These are phyloP conservation scores for Aphrophora alni DNA, from an alignment of 2,888 invertebrate genomes.

Conservation along the genomic window DNA sequence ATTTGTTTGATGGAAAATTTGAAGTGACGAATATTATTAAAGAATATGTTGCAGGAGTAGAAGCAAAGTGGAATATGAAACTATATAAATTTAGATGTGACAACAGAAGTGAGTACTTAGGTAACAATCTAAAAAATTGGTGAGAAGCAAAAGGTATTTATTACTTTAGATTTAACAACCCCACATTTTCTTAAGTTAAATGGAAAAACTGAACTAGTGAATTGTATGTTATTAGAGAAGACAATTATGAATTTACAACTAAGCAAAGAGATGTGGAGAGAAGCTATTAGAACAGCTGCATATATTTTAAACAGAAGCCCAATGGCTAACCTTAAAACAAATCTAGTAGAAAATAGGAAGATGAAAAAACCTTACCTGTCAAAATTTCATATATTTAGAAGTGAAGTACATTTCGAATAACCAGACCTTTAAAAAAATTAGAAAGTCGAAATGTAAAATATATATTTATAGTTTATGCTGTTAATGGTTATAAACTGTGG, in stretches of 20 bases:
- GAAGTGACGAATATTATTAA: conserved; percentile 30
- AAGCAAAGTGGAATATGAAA: not conserved
- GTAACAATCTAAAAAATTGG: conserved; percentile 33
- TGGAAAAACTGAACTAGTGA: conserved; percentile 42
- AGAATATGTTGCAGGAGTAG: conserved; percentile 9
- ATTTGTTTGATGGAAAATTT: conserved; percentile 19
- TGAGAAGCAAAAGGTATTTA: conserved; percentile 39
- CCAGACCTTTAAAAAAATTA: too few species aligned
- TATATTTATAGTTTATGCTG: too few species aligned
- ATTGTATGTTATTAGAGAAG: conserved; percentile 48
- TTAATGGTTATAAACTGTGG: too few species aligned
- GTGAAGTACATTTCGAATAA: too few species aligned
- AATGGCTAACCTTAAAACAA: not conserved
- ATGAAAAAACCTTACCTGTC: not conserved
- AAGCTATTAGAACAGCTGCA: too few species aligned
- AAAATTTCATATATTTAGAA: not conserved
- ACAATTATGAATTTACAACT: conserved; percentile 48
- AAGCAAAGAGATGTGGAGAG: conserved; percentile 51
- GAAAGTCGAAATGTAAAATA: too few species aligned
- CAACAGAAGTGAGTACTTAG: conserved; percentile 42
- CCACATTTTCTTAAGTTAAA: conserved; percentile 41
- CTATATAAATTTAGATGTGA: conserved; percentile 38
- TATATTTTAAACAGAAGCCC: too few species aligned
- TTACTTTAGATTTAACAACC: conserved; percentile 38
- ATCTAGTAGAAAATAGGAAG: not conserved